Evolutionary conservation across 1,140 invertebrate species (phyloP), one percentile per base, ranked within the genome.

Genomic region (Laupala kohalensis): DNA sequence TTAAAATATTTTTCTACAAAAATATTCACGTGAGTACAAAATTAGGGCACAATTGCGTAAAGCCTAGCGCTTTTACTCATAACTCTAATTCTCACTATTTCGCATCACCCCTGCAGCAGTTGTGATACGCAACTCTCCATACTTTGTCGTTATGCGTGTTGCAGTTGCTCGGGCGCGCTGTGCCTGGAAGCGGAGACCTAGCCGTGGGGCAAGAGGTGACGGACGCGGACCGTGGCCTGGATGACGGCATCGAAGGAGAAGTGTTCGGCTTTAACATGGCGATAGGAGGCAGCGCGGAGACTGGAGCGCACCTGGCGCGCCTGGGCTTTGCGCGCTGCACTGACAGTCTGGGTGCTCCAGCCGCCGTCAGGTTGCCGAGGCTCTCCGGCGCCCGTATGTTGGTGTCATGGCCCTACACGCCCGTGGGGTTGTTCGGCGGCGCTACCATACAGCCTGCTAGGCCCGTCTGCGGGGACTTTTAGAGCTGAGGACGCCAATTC

Each of bases 181-280:
- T 89, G 72, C 84, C 87, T 0, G 79, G 80, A 2, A 83, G 82
- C 26, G 88, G 88, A 3, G 88, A 88, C 71, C 78, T 88, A 4
- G 87, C 88, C 6, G 78, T 90, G 6, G 88, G 87, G 24, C 88
- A 90, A 76, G 87, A 89, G 74, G 87, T 85, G 73, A 85, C 85
- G 5, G 85, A 88, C 75, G 84, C 85, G 69, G 84, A 88, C 80
- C 87, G 85, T 76, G 81, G 86, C 19, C 76, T 84, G 25, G 84
- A 86, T 66, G 87, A 86, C 63, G 88, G 88, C 3, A 83, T 89
- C 66, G 87, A 89, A 79, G 88, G 88, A 5, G 83, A 87, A 73
- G 82, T 89, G 67, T 84, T 86, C 74, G 87, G 87, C n/a, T 87
- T 87, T 75, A 88, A 88, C 74, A 83, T 90, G 74, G 81, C 89